These are phyloP conservation scores for Microcaecilia unicolor DNA, from an alignment of 2,797 vertebrate species.

Conservation along the genomic window DNA sequence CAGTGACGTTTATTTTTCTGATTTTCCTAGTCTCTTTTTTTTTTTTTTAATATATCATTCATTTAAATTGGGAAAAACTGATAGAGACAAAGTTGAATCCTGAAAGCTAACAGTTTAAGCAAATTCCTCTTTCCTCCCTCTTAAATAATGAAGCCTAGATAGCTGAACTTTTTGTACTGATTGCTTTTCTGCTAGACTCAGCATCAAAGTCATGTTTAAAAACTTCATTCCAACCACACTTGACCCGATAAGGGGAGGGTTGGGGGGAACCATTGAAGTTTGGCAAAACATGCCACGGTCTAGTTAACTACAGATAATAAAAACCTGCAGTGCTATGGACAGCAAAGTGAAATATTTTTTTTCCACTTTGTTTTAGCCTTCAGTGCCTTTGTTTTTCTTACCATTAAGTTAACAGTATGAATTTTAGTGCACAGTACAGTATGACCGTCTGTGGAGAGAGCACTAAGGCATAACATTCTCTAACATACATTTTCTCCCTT, in stretches of 20 bases:
- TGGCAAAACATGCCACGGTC: neutral
- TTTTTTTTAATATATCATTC: neutral
- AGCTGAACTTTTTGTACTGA: neutral
- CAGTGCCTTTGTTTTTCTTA: too few species aligned
- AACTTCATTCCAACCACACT: neutral
- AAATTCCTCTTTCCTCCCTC: conserved; percentile 5
- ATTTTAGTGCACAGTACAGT: too few species aligned
- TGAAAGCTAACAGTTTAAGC: conserved; percentile 1
- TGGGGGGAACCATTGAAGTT: neutral
- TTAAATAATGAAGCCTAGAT: conserved; percentile 2
- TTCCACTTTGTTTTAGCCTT: too few species aligned
- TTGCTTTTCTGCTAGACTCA: neutral
- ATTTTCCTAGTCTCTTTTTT: neutral
- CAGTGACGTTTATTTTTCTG: neutral
- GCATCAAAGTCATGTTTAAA: neutral
- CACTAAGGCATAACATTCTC: too few species aligned
- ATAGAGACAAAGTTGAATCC: conserved; percentile 3
- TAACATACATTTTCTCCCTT: too few species aligned
- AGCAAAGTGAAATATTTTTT: too few species aligned
- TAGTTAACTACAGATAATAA: too few species aligned
- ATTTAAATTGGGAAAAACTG: neutral
- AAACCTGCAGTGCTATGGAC: too few species aligned
- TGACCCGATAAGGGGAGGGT: too few species aligned
- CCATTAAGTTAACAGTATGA: too few species aligned
- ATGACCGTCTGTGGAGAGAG: too few species aligned